Evolutionary conservation across 2,888 invertebrate species (phyloP).

Genomic region (Drosophila pullipes): DNA sequence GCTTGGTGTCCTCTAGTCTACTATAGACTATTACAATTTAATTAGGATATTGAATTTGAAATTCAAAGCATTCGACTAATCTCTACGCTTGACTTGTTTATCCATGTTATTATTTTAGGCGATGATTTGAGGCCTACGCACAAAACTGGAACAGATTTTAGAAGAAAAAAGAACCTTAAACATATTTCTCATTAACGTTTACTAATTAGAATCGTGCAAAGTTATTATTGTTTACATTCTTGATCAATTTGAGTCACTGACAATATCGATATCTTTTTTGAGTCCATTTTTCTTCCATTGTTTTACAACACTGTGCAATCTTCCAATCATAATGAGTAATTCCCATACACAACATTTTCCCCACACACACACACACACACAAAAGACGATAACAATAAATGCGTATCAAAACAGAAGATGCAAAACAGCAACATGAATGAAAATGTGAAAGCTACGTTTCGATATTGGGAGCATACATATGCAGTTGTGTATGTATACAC

Average conservation of each 20-base stretch:
- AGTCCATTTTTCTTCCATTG: not conserved
- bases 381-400: slow-evolving; percentile 44
- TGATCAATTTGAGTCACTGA: not conserved
- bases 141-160: slow-evolving; percentile 32
- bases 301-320: slow-evolving; percentile 38
- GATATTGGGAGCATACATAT: slow-evolving; percentile 18
- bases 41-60: slow-evolving; percentile 76
- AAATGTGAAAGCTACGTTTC: slow-evolving; percentile 73
- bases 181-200: not conserved
- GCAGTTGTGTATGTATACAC: slow-evolving; percentile 13
- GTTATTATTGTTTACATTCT: not conserved
- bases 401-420: slow-evolving; percentile 59
- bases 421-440: slow-evolving; percentile 59
- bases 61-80: slow-evolving; percentile 76
- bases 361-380: slow-evolving; percentile 16
- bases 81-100: slow-evolving; percentile 52
- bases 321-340: slow-evolving; percentile 19
- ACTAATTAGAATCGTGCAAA: not conserved
- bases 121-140: slow-evolving; percentile 24
- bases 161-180: slow-evolving; percentile 1
- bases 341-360: not conserved
- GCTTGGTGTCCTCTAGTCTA: slow-evolving; percentile 51
- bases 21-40: slow-evolving; percentile 60
- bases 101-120: slow-evolving; percentile 59
- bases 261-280: slow-evolving; percentile 16